A percentile compares a stretch with the other conserved stretches of the same genome.
phyloP scores from a whole-genome alignment of 2,113 vertebrate species.

The Hystrix brachyura region DNA sequence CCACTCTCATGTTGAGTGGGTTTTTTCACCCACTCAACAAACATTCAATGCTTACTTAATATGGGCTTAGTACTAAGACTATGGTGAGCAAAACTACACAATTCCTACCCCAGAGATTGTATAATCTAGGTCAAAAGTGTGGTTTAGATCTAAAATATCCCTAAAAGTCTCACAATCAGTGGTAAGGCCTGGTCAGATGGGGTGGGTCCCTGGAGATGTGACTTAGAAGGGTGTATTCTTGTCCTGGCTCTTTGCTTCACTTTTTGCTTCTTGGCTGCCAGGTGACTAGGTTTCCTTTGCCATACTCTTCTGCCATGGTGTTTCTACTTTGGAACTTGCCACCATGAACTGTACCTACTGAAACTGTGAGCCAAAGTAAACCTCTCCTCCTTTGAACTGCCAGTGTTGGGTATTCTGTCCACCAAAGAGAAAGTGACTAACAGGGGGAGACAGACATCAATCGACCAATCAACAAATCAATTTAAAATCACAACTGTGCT shows the following conservation, averaged over 20 bases:
- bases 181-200: no score
- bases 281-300: background rate
- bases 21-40: no score
- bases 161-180: no score
- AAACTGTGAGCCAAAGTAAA: background rate
- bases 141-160: no score
- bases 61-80: background rate
- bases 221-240: no score
- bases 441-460: background rate
- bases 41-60: background rate
- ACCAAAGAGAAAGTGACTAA: background rate
- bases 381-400: background rate
- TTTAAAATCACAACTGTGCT: constrained; percentile 13
- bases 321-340: background rate
- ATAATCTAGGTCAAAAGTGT: background rate
- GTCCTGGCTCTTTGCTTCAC: no score
- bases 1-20: no score
- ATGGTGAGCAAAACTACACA: background rate
- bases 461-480: background rate
- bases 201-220: no score
- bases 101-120: background rate
- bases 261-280: background rate
- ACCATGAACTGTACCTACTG: background rate
- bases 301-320: background rate
- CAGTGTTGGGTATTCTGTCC: background rate